Evolutionary conservation across 2,113 vertebrate species (phyloP), one percentile per base, ranked within the genome.

Genomic region (Philantomba maxwellii): DNA sequence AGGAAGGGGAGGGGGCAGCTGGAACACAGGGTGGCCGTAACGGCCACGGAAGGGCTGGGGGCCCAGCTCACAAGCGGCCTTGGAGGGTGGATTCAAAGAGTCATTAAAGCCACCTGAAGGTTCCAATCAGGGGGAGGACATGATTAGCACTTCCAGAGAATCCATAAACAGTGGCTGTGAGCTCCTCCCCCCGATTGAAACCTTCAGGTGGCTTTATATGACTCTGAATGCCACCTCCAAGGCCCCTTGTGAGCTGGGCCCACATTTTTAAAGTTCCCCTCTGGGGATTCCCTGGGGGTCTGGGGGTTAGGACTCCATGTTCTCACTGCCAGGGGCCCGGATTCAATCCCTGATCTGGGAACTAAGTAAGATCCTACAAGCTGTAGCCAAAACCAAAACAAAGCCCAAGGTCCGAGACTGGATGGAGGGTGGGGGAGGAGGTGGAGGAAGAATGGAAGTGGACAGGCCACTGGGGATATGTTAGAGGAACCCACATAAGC

Each of bases 211-310:
- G 51, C 51, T 51, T 51, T 51, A 51, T 51, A 51, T 51, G 51
- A 51, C 51, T 51, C 49, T 51, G 51, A 51, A 51, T 51, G 15
- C 51, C 16, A 16, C 51, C 51, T 51, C 51, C 51, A 51, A 51
- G 51, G 51, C 51, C 15, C 51, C 51, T 51, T 51, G 51, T 51
- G 51, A 51, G 51, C 51, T 51, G 15, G 15, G 51, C 5, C 51
- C 51, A 51, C 23, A 57, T 57, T 55, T 83, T 95, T 58, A 66
- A 94, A 93, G 84, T 47, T 78, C 45, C 75, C 77, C 49, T 10
- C 45, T 12, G 77, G 77, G 45, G 28, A 80, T 49, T 80, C 45
- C 77, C 16, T 80, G 45, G 77, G 10, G 16, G 77, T 49, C 45
- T 5, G 1, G 77, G 28, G 77, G 9, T 33, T 49, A 80, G 28